Percentiles rank a stretch among this genome's conserved stretches.
Evolutionary conservation across 2,888 invertebrate genomes (phyloP).

Genomic region (Oscheius sp.): DNA sequence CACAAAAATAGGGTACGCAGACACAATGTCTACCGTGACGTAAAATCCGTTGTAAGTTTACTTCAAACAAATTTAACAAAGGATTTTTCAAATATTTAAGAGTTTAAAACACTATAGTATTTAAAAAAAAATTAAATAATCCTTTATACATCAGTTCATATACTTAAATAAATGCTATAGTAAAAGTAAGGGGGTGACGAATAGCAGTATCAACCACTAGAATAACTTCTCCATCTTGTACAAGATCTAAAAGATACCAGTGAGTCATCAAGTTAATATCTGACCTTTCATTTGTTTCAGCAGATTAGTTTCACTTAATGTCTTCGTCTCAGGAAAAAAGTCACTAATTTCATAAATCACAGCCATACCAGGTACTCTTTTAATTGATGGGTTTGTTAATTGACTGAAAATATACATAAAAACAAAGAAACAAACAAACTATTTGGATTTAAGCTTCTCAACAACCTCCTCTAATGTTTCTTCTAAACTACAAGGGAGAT

Average conservation of each 20-base stretch:
- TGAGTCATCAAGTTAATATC: too few relatives aligned
- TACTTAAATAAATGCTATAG: slow-evolving; percentile 60
- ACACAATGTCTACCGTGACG: not conserved
- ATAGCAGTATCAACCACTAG: slow-evolving; percentile 90
- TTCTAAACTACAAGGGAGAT: slow-evolving; percentile 71
- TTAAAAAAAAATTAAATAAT: too few relatives aligned
- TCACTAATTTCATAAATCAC: slow-evolving; percentile 86
- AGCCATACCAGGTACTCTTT: too few relatives aligned
- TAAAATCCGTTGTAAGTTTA: too few relatives aligned
- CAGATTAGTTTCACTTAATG: slow-evolving; percentile 86
- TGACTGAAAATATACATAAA: slow-evolving; percentile 74
- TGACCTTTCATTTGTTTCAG: slow-evolving; percentile 81
- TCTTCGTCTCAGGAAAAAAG: slow-evolving; percentile 86
- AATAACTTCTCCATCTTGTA: slow-evolving; percentile 85
- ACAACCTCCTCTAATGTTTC: slow-evolving; percentile 83
- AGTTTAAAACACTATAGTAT: too few relatives aligned
- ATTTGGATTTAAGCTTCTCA: slow-evolving; percentile 81
- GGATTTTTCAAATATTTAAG: too few relatives aligned
- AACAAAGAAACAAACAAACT: slow-evolving; percentile 77
- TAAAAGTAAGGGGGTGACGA: slow-evolving; percentile 75
- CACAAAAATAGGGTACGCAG: not conserved
- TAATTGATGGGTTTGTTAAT: slow-evolving; percentile 89
- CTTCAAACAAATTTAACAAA: too few relatives aligned
- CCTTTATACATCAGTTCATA: too few relatives aligned
- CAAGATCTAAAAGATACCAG: slow-evolving; percentile 78